Conservation (phyloP, 2,797 vertebrate species). For the Hephaestus fuliginosus region DNA sequence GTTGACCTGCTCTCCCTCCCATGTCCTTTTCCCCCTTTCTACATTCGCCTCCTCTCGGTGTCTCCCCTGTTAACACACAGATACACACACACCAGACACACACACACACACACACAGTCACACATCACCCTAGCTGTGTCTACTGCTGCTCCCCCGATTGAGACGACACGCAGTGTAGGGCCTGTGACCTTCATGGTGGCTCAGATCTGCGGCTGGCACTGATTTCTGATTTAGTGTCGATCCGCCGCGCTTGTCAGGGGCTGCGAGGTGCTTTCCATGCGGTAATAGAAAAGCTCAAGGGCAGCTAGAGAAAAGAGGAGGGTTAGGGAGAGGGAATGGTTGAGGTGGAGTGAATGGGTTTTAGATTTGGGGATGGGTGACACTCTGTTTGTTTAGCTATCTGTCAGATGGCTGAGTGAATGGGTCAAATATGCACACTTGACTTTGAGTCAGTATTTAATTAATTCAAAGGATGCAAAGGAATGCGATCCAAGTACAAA, state of each 20-base stretch:
- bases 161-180: constrained; percentile 86
- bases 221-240: constrained; percentile 99
- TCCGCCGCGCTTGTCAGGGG: constrained; percentile 98
- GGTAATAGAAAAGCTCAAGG: constrained; percentile 99
- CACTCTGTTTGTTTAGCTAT: constrained; percentile 74
- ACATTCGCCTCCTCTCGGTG: constrained; percentile 28
- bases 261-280: constrained; percentile 99
- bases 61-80: constrained; percentile 51
- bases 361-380: constrained; percentile 66
- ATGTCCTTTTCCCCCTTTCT: constrained; percentile 32
- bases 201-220: constrained; percentile 99
- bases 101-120: constrained; percentile 41
- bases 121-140: constrained; percentile 70
- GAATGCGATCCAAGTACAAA: background rate
- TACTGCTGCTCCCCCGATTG: constrained; percentile 85
- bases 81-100: constrained; percentile 28
- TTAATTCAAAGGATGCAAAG: constrained; percentile 29
- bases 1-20: constrained; percentile 34
- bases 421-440: constrained; percentile 56
- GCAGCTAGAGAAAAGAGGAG: constrained; percentile 83
- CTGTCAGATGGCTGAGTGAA: constrained; percentile 63
- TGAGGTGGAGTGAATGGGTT: constrained; percentile 70
- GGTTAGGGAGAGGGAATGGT: constrained; percentile 68
- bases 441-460: constrained; percentile 16
- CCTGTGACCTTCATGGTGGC: constrained; percentile 99